Conservation (phyloP, 2,113 vertebrate genomes). For the Tor tambroides region DNA sequence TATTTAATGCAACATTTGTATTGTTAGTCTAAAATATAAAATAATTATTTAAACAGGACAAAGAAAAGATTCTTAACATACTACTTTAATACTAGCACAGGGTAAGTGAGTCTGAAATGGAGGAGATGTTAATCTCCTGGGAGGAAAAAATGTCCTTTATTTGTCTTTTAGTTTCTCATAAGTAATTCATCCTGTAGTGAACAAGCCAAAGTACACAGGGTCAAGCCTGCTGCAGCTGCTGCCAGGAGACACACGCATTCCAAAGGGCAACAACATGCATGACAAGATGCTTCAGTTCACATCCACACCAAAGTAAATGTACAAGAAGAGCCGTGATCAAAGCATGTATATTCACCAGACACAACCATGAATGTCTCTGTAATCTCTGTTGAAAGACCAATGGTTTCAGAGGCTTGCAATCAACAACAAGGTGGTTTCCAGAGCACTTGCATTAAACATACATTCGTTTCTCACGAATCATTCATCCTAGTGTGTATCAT, state of each 20-base stretch:
- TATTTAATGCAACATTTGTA: neutral
- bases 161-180: conserved; percentile 32
- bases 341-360: conserved; percentile 14
- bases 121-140: neutral
- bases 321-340: neutral
- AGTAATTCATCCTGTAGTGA: conserved; percentile 30
- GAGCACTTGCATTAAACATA: neutral
- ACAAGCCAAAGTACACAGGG: conserved; percentile 40
- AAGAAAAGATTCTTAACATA: neutral
- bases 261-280: conserved; percentile 26
- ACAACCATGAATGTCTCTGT: conserved; percentile 10
- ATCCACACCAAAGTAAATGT: conserved; percentile 19
- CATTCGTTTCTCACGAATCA: conserved; percentile 7
- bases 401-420: neutral
- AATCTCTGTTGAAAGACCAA: neutral
- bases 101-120: neutral
- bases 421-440: neutral
- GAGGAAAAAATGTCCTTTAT: conserved; percentile 26
- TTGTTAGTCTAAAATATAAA: neutral
- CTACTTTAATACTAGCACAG: neutral
- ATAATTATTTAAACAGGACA: neutral
- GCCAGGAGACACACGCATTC: conserved; percentile 34
- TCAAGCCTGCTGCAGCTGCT: conserved; percentile 24
- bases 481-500: neutral
- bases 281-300: conserved; percentile 12